Conservation (phyloP, 2,797 vertebrate species). For the Sternotherus odoratus region DNA sequence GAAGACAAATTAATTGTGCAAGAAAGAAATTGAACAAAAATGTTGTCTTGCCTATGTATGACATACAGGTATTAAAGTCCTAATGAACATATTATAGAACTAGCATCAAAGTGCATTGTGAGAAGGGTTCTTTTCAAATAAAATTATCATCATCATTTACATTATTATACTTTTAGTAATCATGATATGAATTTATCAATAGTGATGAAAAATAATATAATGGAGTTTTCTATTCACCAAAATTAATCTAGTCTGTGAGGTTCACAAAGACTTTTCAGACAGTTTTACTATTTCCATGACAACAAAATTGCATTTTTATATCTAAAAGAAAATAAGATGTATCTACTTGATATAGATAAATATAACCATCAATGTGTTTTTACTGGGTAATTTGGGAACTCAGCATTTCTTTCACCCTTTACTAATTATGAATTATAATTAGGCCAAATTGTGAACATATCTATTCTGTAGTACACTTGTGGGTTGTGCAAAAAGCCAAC, state of each 20-base stretch:
- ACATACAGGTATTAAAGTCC: background rate
- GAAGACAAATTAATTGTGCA: background rate
- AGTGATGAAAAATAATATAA: background rate
- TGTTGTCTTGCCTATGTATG: background rate
- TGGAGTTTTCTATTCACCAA: background rate
- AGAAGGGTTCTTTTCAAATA: background rate
- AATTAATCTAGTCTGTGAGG: background rate
- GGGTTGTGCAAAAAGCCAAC: background rate
- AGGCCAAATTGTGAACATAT: fast-evolving
- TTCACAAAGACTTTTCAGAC: background rate
- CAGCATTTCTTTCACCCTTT: background rate
- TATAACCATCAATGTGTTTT: background rate
- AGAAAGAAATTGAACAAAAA: background rate
- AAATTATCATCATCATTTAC: background rate
- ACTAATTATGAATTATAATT: conserved; percentile 20
- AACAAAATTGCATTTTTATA: background rate
- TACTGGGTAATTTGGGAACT: background rate
- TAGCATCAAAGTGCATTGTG: background rate
- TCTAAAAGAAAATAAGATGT: background rate
- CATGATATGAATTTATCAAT: background rate
- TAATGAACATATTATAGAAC: background rate
- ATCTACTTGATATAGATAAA: background rate
- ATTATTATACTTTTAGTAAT: background rate
- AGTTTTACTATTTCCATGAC: background rate
- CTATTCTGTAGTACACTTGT: background rate